Base-by-base conservation (phyloP, 2,797 vertebrate genomes). In the Scomberomorus guttatus region DNA sequence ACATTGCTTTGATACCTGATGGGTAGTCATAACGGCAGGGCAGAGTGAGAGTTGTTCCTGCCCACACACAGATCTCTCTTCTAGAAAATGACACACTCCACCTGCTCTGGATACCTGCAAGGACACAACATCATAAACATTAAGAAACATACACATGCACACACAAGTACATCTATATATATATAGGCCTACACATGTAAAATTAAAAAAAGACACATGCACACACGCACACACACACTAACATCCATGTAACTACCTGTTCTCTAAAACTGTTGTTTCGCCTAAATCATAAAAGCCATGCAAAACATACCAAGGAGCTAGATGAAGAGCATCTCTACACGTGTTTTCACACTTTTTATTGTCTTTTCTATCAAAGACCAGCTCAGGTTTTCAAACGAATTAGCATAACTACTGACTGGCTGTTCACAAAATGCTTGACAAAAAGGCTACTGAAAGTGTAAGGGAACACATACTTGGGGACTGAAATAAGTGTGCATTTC, bases 1-100 rank as follows among this genome's bases (percentile, higher is more conserved):
- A 8, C 1, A 22, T 7, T 56, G 20, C 8, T 67, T 14, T 24
- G 10, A 65, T 88, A 94, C 93, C 93, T 89, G 92, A 89, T 34
- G 95, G 95, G 77, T 95, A 93, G 79, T 96, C 95, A 80, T 95
- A 95, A 5, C 90, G 93, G 44, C 95, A 96, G 39, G 95, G 95
- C 80, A 96, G 89, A 3, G 94, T 95, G 58, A 95, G 92, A 1
- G 93, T 94, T 1, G 95, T 96, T 69, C 95, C 95, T 6, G 94
- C 91, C 95, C 95, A 96, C 82, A 95, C 93, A 70, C 95, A 96
- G 80, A 96, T 94, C 68, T 95, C 93, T 61, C 80, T 93, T 56
- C 94, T 90, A 1, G 95, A 95, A 78, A 96, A 95, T 55, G 92
- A 92, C 68, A 96, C 94, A 61, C 92, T 92, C 95, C 95, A 96